Conservation (phyloP, 2,888 invertebrate species). For the Dasysyrphus tricinctus region DNA sequence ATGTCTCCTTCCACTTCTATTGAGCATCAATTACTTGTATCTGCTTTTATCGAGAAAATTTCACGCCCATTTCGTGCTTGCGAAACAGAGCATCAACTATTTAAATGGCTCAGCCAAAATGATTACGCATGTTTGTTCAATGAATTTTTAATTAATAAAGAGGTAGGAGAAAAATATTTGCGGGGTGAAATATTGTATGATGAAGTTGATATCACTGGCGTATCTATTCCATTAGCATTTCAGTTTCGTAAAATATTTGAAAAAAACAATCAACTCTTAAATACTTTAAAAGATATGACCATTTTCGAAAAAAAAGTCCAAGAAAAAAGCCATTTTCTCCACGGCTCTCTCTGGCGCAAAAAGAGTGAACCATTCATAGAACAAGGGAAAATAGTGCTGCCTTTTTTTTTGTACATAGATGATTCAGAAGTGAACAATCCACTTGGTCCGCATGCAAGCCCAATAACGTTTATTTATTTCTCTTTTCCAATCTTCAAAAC, state of each 20-base stretch:
- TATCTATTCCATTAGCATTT: background rate
- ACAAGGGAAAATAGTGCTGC: background rate
- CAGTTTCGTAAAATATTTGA: too few relatives aligned
- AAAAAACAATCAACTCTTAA: too few relatives aligned
- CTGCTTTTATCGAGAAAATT: background rate
- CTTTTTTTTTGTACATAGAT: too few relatives aligned
- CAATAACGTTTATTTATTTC: too few relatives aligned
- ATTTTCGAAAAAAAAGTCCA: too few relatives aligned
- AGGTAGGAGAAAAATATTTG: background rate
- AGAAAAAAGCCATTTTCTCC: background rate
- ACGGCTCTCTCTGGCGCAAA: background rate
- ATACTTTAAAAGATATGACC: background rate
- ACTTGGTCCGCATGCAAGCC: too few relatives aligned
- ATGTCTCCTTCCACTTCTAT: background rate
- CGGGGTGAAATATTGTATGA: background rate
- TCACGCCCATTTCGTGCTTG: conserved; percentile 1
- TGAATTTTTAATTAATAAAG: background rate
- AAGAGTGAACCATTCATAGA: background rate
- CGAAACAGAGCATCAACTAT: background rate
- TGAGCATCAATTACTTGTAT: background rate
- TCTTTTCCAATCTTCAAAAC: background rate
- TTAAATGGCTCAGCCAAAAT: background rate
- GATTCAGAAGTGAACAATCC: too few relatives aligned
- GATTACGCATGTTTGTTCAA: background rate
- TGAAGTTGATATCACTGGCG: background rate